Evolutionary conservation across 2,797 vertebrate species (phyloP).

Genomic region (Chelon auratus): DNA sequence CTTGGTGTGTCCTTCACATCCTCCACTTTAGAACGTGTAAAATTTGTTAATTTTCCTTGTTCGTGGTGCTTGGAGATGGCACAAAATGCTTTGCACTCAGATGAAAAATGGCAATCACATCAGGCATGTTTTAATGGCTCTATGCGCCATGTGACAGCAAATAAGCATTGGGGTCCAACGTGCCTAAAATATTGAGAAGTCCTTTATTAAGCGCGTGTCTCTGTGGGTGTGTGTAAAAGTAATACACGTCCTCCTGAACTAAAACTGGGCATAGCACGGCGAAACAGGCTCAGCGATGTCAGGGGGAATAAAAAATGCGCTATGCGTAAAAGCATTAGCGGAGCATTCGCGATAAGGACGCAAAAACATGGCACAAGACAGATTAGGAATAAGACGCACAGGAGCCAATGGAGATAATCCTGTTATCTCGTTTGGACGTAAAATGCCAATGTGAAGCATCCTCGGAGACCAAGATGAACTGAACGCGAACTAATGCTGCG

Average conservation of each 20-base stretch:
- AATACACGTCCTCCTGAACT: slow-evolving; percentile 4
- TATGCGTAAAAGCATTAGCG: slow-evolving; percentile 73
- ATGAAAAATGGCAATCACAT: slow-evolving; percentile 42
- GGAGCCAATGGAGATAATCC: slow-evolving; percentile 73
- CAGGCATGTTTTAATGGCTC: slow-evolving; percentile 51
- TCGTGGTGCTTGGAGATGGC: slow-evolving; percentile 8
- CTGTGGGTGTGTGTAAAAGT: slow-evolving; percentile 26
- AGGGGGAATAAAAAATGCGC: slow-evolving; percentile 58
- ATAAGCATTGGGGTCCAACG: slow-evolving; percentile 46
- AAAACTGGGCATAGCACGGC: slow-evolving; percentile 36
- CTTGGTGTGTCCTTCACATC: slow-evolving; percentile 84
- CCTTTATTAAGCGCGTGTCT: slow-evolving; percentile 49
- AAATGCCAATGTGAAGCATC: slow-evolving; percentile 71
- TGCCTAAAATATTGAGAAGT: slow-evolving; percentile 69
- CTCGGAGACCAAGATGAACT: slow-evolving; percentile 73
- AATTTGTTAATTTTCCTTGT: slow-evolving; percentile 29
- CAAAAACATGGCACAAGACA: slow-evolving; percentile 67
- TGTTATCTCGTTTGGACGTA: slow-evolving; percentile 69
- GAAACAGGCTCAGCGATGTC: slow-evolving; percentile 49
- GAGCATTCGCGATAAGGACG: slow-evolving; percentile 60
- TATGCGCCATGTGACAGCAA: slow-evolving; percentile 58
- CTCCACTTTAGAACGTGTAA: slow-evolving; percentile 42
- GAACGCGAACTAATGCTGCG: slow-evolving; percentile 76
- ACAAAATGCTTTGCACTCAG: slow-evolving; percentile 19
- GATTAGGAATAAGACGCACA: slow-evolving; percentile 64